Conservation (phyloP, 2,797 vertebrate species). For the Ciconia nigra region DNA sequence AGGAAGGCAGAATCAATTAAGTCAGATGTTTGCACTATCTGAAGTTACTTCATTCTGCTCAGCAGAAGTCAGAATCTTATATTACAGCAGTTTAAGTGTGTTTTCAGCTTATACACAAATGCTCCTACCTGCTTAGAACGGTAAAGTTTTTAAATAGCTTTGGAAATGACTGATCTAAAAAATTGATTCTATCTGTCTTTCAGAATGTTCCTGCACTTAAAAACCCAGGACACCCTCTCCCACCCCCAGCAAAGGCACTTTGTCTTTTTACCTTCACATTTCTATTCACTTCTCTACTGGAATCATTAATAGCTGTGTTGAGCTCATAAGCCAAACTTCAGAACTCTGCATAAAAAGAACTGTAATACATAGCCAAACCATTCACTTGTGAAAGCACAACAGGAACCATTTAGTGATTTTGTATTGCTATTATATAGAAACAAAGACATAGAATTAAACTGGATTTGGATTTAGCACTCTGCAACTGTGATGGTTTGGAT, state of each 20-base stretch:
- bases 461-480: not conserved
- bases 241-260: not conserved
- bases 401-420: not conserved
- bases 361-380: not conserved
- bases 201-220: not conserved
- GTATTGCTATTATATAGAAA: not conserved
- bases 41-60: not conserved
- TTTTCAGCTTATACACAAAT: not conserved
- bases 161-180: not conserved
- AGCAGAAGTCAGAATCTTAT: not conserved
- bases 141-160: not conserved
- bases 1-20: not conserved
- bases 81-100: not conserved
- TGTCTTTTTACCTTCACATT: not conserved
- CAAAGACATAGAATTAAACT: not conserved
- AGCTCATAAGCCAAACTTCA: not conserved
- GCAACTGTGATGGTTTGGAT: not conserved
- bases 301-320: not conserved
- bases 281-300: not conserved
- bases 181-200: not conserved
- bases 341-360: not conserved
- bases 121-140: not conserved
- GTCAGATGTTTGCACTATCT: not conserved
- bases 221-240: not conserved
- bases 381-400: not conserved